These are phyloP conservation scores for Hapalemur alaotrensis DNA, from an alignment of 2,797 vertebrate species.

Conservation along the genomic window DNA sequence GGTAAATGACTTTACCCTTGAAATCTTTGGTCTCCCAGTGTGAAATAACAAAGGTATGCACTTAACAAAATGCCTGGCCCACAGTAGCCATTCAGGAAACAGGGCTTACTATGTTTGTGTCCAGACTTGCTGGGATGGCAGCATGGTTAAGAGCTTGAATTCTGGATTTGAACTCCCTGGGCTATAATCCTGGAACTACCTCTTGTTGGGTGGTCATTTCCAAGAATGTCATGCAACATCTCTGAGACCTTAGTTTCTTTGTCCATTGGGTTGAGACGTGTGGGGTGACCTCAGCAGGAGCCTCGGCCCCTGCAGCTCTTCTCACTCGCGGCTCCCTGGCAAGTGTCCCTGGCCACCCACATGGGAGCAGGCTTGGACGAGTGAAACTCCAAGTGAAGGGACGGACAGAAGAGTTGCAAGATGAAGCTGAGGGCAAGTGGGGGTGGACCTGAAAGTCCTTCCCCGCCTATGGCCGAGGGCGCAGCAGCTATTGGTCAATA, in stretches of 20 bases:
- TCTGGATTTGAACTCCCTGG: not conserved
- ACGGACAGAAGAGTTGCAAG: not conserved
- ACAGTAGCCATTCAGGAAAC: not conserved
- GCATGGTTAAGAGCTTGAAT: not conserved
- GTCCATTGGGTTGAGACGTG: not conserved
- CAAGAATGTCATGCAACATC: not conserved
- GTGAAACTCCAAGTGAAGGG: not conserved
- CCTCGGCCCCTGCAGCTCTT: not conserved
- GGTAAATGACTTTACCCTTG: not conserved
- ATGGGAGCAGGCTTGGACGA: not conserved
- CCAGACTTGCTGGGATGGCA: not conserved
- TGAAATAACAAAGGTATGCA: not conserved
- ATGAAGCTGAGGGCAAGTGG: not conserved
- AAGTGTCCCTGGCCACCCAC: not conserved
- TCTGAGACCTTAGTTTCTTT: not conserved
- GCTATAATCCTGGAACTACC: not conserved
- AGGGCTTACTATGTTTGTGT: not conserved
- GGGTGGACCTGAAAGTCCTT: conserved; percentile 51
- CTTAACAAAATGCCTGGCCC: not conserved
- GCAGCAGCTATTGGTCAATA: conserved; percentile 57
- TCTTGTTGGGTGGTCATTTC: not conserved
- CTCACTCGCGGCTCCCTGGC: not conserved
- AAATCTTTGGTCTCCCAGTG: not conserved
- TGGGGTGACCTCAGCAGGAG: not conserved
- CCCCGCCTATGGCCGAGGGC: not conserved